These are phyloP conservation scores for Luperina testacea DNA, from an alignment of 2,888 invertebrate species.

Conservation along the genomic window DNA sequence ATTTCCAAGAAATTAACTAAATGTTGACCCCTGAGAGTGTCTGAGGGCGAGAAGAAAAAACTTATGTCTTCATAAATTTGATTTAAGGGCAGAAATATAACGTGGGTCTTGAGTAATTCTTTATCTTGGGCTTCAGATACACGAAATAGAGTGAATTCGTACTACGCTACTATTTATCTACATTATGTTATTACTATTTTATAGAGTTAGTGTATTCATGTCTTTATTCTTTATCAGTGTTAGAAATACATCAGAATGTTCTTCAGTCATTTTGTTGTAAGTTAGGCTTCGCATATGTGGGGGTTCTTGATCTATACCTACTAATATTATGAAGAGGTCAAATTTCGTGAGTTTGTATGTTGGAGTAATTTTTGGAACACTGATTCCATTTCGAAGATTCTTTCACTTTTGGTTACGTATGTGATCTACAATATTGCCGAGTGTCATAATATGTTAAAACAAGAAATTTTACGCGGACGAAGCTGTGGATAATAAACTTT, in stretches of 20 bases:
- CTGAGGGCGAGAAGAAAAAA: conserved; percentile 61
- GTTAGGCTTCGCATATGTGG: not conserved
- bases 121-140: conserved; percentile 55
- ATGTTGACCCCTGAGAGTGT: conserved; percentile 61
- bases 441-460: not conserved
- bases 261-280: conserved; percentile 9
- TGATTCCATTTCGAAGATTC: not conserved
- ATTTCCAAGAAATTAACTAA: conserved; percentile 68
- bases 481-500: not conserved
- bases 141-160: conserved; percentile 50
- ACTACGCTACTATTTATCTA: conserved; percentile 58
- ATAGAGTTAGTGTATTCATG: conserved; percentile 44
- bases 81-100: conserved; percentile 68
- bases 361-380: not conserved
- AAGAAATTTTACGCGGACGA: not conserved
- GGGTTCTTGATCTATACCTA: conserved; percentile 1
- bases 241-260: conserved; percentile 19
- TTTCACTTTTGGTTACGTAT: not conserved
- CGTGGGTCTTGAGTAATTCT: conserved; percentile 59
- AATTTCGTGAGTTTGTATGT: not conserved
- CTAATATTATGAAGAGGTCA: not conserved
- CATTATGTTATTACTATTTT: conserved; percentile 58
- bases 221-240: conserved; percentile 41
- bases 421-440: not conserved
- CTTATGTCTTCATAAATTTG: conserved; percentile 69